Evolutionary conservation across 2,113 vertebrate genomes (phyloP).

Genomic region (Onychostoma macrolepis): DNA sequence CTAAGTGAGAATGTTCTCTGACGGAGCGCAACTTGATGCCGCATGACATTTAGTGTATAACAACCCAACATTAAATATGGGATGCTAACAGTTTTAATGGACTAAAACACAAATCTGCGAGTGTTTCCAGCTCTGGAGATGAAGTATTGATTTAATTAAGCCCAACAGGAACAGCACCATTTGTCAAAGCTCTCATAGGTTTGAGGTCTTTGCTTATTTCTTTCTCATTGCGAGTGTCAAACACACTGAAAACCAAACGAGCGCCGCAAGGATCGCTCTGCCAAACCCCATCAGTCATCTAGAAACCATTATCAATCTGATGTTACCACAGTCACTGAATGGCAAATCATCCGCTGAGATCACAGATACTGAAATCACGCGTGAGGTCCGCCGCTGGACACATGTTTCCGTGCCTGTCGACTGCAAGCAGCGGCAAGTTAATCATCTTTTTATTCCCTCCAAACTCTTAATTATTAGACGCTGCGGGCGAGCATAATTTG

Average conservation of each 20-base stretch:
- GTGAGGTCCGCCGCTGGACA: slow-evolving; percentile 6
- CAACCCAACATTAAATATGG: not conserved
- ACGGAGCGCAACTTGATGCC: not conserved
- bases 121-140: not conserved
- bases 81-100: not conserved
- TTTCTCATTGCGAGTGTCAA: slow-evolving; percentile 7
- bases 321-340: no score
- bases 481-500: slow-evolving; percentile 66
- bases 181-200: not conserved
- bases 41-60: not conserved
- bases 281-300: not conserved
- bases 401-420: not conserved
- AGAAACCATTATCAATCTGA: not conserved
- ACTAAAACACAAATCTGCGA: not conserved
- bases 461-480: slow-evolving; percentile 64
- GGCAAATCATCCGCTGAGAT: no score
- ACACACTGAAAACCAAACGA: not conserved
- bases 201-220: slow-evolving; percentile 12
- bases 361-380: no score
- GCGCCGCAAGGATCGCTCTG: not conserved
- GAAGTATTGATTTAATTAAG: not conserved
- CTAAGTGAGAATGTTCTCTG: not conserved
- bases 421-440: slow-evolving; percentile 74
- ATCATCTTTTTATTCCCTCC: slow-evolving; percentile 66
- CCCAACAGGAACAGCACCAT: not conserved